Conservation (phyloP, 2,113 vertebrate genomes). For the Maccullochella peelii region DNA sequence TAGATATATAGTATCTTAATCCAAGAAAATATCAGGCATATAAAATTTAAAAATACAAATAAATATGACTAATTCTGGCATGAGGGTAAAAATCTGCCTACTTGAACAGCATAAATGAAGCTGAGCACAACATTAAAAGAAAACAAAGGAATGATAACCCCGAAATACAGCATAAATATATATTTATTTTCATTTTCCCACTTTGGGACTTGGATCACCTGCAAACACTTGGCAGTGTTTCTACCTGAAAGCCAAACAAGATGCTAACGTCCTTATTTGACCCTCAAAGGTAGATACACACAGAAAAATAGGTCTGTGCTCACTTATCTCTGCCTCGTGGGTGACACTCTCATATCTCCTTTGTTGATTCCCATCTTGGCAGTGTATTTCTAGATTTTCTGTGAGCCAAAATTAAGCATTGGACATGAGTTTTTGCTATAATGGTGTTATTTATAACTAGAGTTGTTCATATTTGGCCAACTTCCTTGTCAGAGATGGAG, state of each 20-base stretch:
- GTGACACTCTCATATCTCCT: conserved; percentile 14
- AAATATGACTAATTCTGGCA: background rate
- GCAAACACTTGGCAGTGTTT: background rate
- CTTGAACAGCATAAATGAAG: conserved; percentile 2
- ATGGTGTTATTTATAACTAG: background rate
- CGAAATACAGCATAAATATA: background rate
- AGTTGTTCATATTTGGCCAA: background rate
- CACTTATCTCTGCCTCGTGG: background rate
- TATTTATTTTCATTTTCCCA: conserved; percentile 11
- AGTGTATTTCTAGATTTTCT: background rate
- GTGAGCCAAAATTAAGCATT: background rate
- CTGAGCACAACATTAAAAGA: background rate
- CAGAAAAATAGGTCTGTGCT: conserved; percentile 22
- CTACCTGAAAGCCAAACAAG: conserved; percentile 20
- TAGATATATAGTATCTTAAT: background rate
- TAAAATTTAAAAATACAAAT: background rate
- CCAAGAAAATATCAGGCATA: background rate
- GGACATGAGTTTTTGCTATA: background rate
- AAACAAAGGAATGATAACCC: background rate
- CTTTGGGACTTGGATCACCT: conserved; percentile 8
- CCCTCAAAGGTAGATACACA: conserved; percentile 16
- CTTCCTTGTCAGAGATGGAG: background rate
- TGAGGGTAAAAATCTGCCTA: background rate
- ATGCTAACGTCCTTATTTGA: conserved; percentile 25
- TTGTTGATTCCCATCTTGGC: conserved; percentile 12